Base-by-base conservation (phyloP, 92 coral and sea anemone species). In the Actinernus sp. region DNA sequence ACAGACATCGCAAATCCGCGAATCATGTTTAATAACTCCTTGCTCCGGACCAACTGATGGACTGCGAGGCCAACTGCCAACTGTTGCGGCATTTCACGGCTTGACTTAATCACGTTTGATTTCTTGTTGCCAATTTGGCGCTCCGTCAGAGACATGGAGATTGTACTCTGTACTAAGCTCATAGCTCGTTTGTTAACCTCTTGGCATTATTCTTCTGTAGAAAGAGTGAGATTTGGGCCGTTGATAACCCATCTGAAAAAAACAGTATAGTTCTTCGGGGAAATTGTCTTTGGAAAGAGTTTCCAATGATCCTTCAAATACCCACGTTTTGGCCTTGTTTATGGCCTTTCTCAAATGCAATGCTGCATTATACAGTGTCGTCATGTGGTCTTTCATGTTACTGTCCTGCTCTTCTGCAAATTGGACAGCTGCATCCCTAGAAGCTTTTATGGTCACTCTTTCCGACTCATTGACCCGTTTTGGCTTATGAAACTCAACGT, bases 1-100 rank as follows among this genome's bases (percentile, higher is more conserved):
- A 83, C 79, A 16, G 79, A 67, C 73, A 83, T 34, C n/a, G 79
- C 82, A 75, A 83, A 83, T 1, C 89, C 89, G 38, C 46, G 55
- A 1, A 74, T 21, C n/a, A 82, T 3, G 37, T 49, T 74, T 31
- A 81, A 45, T 18, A 55, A 21, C 43, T 58, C 78, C 41, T 71
- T 71, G 68, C 68, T 41, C n/a, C 82, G 26, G 16, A 50, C 37
- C 26, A 74, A 31, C 50, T 74, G 82, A 49, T 61, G 81, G 0
- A 61, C 31, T 22, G 84, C 76, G 5, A 78, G 41, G 37, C 85
- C 85, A 44, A 58, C 22, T 10, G 85, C 85, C 3, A 78, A 50
- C 48, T 78, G 85, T 29, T 67, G 71, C 8, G 72, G 85, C 85
- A 78, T 78, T 26, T 67, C 85, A 34, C 60, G 57, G 33, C 34